Evolutionary conservation across 2,113 vertebrate species (phyloP).

Genomic region (Peromyscus californicus): DNA sequence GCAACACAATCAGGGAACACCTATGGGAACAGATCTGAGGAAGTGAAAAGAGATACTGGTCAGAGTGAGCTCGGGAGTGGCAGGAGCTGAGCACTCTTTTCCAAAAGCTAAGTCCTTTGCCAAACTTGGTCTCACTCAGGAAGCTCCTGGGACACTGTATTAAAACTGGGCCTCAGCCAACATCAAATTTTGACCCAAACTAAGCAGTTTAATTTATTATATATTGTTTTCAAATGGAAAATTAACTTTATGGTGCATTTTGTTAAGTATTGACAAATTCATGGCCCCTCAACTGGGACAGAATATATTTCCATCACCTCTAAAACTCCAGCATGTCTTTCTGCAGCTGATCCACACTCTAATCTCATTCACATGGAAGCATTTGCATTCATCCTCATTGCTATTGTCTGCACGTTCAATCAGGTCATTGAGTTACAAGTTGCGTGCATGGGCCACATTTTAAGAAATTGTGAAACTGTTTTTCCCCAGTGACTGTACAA

Average conservation of each 20-base stretch:
- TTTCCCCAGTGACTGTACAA: not conserved
- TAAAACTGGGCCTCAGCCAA: not conserved
- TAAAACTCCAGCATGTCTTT: not conserved
- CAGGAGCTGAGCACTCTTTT: not conserved
- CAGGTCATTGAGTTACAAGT: not conserved
- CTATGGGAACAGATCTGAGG: not conserved
- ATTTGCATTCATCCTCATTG: not conserved
- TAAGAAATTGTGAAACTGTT: not conserved
- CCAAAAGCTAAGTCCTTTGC: not conserved
- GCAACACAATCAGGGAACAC: accelerated
- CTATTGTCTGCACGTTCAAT: not conserved
- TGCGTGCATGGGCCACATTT: not conserved
- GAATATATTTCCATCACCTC: not conserved
- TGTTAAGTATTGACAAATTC: not conserved
- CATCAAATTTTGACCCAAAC: not conserved
- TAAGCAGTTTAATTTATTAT: not conserved
- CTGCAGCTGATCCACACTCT: not conserved
- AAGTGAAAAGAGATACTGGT: too few species aligned
- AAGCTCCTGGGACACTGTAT: not conserved
- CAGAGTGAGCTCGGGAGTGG: not conserved
- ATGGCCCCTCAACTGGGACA: not conserved
- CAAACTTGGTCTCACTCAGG: not conserved
- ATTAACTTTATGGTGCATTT: not conserved
- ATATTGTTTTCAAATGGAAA: not conserved
- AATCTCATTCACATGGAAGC: not conserved